phyloP scores from a whole-genome alignment of 2,888 invertebrate genomes.

The Mellilla xanthometata region DNA sequence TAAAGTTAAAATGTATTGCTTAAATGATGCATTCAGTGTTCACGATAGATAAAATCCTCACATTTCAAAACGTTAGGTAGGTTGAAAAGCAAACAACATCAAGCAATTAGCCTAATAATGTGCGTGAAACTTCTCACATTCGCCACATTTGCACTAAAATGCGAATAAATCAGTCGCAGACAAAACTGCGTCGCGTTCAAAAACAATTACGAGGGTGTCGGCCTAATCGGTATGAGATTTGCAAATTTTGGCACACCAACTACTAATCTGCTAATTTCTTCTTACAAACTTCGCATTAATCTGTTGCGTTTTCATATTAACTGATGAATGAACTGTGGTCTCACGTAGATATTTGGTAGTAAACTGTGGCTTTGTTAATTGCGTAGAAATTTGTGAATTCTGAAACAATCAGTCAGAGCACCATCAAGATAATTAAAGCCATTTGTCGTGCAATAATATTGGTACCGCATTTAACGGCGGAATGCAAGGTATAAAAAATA shows the following conservation, averaged over 20 bases:
- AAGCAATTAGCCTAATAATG: constrained; percentile 22
- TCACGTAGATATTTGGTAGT: neutral
- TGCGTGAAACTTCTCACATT: constrained; percentile 27
- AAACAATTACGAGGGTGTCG: constrained; percentile 78
- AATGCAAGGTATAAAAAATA: too few species aligned
- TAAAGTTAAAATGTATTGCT: too few species aligned
- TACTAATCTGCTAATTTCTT: constrained; percentile 3
- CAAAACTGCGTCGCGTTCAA: constrained; percentile 73
- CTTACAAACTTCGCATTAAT: neutral
- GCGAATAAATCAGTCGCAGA: constrained; percentile 68
- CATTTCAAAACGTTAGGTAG: constrained; percentile 6
- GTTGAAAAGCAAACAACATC: constrained; percentile 14
- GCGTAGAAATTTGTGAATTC: constrained; percentile 71
- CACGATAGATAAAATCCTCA: too few species aligned
- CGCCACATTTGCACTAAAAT: constrained; percentile 38
- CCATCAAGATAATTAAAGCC: constrained; percentile 81
- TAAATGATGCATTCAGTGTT: too few species aligned
- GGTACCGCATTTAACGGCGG: too few species aligned
- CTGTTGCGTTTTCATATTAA: constrained; percentile 39
- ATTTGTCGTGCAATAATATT: constrained; percentile 78
- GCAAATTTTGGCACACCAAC: constrained; percentile 49
- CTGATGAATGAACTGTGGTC: neutral
- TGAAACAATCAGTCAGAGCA: constrained; percentile 74
- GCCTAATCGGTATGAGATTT: constrained; percentile 83
- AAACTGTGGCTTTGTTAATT: constrained; percentile 61